Base-by-base conservation (phyloP, 2,113 vertebrate species). In the Syngnathoides biaculeatus region DNA sequence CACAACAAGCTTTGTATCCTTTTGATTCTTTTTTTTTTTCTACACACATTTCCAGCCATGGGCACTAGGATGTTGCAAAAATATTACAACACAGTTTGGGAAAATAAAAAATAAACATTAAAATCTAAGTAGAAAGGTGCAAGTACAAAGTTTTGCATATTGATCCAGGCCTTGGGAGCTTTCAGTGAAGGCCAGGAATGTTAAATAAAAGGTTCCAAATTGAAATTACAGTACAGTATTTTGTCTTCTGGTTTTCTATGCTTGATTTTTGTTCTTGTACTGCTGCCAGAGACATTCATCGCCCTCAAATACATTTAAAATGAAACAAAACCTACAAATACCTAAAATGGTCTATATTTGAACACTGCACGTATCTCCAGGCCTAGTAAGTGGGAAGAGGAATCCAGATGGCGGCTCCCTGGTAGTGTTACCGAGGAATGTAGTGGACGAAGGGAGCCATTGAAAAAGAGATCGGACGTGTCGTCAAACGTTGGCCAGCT, bases 401-500 rank as follows among this genome's bases (percentile, higher is more conserved):
- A 64, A 77, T 70, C 65, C 75, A 70, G 40, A 58, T 15, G 17
- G 58, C 20, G 20, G 24, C 27, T 65, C 6, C 40, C 30, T 12
- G 48, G 65, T 76, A 60, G 79, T 73, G 75, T 52, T 9, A 50
- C n/a, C 13, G 14, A 1, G 27, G 63, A 66, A 63, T 64, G 67
- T 68, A 40, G 62, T 59, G 40, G 65, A 66, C 48, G 48, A 43
- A 68, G 26, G 65, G 55, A 40, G 57, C 30, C 3, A 64, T 67
- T 26, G n/a, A 71, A 20, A 63, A n/a, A 58, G 4, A 57, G 40
- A 12, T 22, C 12, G 50, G 35, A 43, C 42, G 14, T 4, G 22
- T 22, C 53, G 67, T 89, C 82, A 92, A 69, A 72, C 94, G 85
- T 71, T 93, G 81, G 96, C 95, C 74, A 97, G 94, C 72, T 98